A percentile compares a stretch with the other conserved stretches of the same genome.
These are phyloP conservation scores for Thereva nobilitata DNA, from an alignment of 2,888 invertebrate species.

Conservation along the genomic window DNA sequence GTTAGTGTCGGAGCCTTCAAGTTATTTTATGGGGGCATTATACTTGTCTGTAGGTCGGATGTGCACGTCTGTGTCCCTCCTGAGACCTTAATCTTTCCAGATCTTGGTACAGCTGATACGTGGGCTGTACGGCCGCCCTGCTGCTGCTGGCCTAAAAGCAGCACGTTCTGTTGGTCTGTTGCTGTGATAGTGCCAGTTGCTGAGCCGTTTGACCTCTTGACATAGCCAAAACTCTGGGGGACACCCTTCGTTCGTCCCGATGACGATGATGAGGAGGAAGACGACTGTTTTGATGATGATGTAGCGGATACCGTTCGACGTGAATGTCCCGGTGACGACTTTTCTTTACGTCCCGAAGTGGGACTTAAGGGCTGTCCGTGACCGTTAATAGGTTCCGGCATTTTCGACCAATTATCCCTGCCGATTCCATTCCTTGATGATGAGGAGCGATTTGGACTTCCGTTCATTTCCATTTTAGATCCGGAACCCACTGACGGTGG, in stretches of 20 bases:
- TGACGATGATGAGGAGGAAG: slow-evolving; percentile 51
- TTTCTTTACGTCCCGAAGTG: slow-evolving; percentile 54
- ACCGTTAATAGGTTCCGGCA: slow-evolving; percentile 53
- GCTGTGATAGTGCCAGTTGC: slow-evolving; percentile 61
- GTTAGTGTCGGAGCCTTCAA: slow-evolving; percentile 1
- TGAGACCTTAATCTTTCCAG: slow-evolving; percentile 81
- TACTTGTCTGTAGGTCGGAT: slow-evolving; percentile 74
- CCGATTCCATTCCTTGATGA: slow-evolving; percentile 49
- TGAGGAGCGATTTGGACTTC: slow-evolving; percentile 44
- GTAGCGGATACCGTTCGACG: slow-evolving; percentile 49
- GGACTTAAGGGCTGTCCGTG: slow-evolving; percentile 54
- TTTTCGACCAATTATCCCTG: slow-evolving; percentile 57
- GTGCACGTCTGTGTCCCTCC: slow-evolving; percentile 89
- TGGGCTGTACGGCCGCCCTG: slow-evolving; percentile 70
- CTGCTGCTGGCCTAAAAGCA: slow-evolving; percentile 50
- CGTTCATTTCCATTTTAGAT: slow-evolving; percentile 50
- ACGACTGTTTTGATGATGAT: slow-evolving; percentile 42
- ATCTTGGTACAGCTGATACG: slow-evolving; percentile 82
- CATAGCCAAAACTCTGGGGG: slow-evolving; percentile 84
- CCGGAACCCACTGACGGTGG: slow-evolving; percentile 50
- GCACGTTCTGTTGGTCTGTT: slow-evolving; percentile 54
- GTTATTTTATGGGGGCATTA: slow-evolving; percentile 50
- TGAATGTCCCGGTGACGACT: slow-evolving; percentile 57
- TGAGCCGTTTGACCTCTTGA: slow-evolving; percentile 72
- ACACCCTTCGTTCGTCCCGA: slow-evolving; percentile 70